phyloP scores from a whole-genome alignment of 2,888 invertebrate species.

The Campaea margaritaria region DNA sequence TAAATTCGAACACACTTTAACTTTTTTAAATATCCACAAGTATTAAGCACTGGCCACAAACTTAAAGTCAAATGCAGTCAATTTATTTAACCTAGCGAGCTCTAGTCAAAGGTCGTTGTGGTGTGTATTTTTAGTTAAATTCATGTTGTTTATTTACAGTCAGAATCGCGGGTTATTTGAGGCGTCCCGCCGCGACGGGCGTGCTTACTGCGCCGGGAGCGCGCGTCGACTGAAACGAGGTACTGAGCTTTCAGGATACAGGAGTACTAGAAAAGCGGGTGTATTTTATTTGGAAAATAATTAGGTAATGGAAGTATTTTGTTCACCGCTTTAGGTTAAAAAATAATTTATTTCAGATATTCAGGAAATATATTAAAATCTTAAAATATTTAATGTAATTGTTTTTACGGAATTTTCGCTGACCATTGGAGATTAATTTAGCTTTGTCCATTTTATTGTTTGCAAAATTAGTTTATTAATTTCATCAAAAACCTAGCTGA shows the following conservation, averaged over 20 bases:
- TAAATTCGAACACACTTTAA: constrained; percentile 12
- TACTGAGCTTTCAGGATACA: constrained; percentile 29
- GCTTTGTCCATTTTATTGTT: too few species aligned
- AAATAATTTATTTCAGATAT: too few species aligned
- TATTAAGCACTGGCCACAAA: constrained; percentile 1
- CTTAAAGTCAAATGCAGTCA: neutral
- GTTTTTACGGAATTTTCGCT: too few species aligned
- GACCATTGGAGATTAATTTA: too few species aligned
- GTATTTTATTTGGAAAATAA: constrained; percentile 12
- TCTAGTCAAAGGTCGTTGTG: neutral
- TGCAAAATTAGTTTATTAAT: too few species aligned
- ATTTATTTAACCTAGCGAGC: neutral
- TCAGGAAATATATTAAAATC: too few species aligned
- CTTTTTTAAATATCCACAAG: constrained; percentile 10
- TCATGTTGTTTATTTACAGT: constrained; percentile 33
- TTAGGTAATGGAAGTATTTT: neutral
- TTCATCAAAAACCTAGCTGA: too few species aligned
- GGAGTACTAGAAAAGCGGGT: constrained; percentile 14
- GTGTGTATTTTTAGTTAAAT: constrained; percentile 1
- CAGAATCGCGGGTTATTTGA: constrained; percentile 29
- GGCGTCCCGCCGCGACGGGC: constrained; percentile 15
- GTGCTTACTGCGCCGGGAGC: constrained; percentile 36
- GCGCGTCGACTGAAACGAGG: constrained; percentile 37
- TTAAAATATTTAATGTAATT: too few species aligned
- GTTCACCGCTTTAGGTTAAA: too few species aligned